Base-by-base conservation (phyloP, 2,888 invertebrate species). In the Macaria notata region DNA sequence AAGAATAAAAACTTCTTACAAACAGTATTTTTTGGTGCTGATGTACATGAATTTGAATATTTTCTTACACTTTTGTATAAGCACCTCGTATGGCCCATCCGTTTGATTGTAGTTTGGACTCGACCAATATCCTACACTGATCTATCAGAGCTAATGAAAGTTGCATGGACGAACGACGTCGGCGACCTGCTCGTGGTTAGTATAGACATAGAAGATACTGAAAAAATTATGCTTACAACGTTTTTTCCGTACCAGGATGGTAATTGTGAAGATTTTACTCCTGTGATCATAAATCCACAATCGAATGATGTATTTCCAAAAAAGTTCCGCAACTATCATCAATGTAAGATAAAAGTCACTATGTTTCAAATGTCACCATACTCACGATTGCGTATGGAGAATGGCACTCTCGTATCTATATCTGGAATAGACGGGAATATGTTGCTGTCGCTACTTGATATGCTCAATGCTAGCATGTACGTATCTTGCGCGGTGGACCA, bases 311-410 rank as follows among this genome's bases (percentile, higher is more conserved):
- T 74, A 39, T 84, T 82, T 67, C 74, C 76, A 3, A 73, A 64
- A 41, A 87, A 86, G 61, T 82, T 75, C 53, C 57, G 41, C 1
- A 81, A 85, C 62, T 84, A 84, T 53, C 60, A 82, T 43, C 68
- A 73, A 39, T 87, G 86, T 3, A 75, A 64, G 66, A 19, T 19
- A 19, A 19, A 19, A 19, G 59, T 71, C 0, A 68, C 71, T 4
- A 47, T 73, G 7, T 39, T 77, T 19, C 62, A 73, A 29, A 62
- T 72, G 38, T 38, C 63, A 29, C 81, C 83, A 0, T 79, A 74
- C 57, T 54, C 72, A 0, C 52, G 56, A 38, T 31, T 75, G 7
- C 44, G 61, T 8, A 60, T 57, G 41, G 60, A 65, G 47, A 76
- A 81, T 46, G 69, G 66, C 43, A 72, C 59, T 30, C 54, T 75